Percentiles rank a stretch among this genome's conserved stretches.
These are phyloP conservation scores for Hydropotes inermis DNA, from an alignment of 2,113 vertebrate species.

Conservation along the genomic window DNA sequence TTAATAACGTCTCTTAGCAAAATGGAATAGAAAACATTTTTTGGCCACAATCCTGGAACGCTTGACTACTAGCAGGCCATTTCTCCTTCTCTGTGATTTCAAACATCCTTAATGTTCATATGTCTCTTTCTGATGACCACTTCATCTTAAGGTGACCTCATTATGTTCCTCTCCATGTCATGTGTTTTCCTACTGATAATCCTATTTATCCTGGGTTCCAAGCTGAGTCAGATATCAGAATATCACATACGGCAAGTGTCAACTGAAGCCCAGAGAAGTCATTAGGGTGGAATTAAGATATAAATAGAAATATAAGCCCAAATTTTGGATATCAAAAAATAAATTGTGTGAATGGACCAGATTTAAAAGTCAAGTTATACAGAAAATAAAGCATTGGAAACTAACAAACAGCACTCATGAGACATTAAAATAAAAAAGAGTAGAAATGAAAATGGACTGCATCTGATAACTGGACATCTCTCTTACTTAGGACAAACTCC, in stretches of 20 bases:
- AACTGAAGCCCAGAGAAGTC: background rate
- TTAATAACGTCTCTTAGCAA: background rate
- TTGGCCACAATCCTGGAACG: background rate
- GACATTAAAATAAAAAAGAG: background rate
- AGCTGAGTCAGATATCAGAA: background rate
- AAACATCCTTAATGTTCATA: background rate
- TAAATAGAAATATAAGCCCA: background rate
- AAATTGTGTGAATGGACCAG: background rate
- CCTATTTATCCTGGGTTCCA: background rate
- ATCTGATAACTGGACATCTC: background rate
- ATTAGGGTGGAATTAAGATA: constrained; percentile 5
- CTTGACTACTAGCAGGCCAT: background rate
- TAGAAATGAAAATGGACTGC: background rate
- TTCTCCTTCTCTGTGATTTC: constrained; percentile 2
- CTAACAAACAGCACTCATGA: background rate
- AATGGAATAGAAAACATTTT: background rate
- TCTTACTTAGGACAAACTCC: background rate
- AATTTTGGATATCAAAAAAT: background rate
- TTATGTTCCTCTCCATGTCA: background rate
- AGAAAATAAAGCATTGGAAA: background rate
- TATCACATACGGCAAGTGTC: background rate
- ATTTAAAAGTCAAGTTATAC: background rate
- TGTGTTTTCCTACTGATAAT: background rate
- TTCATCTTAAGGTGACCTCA: background rate
- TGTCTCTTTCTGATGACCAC: background rate